Evolutionary conservation across 2,888 invertebrate species (phyloP).

Genomic region (Hipparchia sbordonii): DNA sequence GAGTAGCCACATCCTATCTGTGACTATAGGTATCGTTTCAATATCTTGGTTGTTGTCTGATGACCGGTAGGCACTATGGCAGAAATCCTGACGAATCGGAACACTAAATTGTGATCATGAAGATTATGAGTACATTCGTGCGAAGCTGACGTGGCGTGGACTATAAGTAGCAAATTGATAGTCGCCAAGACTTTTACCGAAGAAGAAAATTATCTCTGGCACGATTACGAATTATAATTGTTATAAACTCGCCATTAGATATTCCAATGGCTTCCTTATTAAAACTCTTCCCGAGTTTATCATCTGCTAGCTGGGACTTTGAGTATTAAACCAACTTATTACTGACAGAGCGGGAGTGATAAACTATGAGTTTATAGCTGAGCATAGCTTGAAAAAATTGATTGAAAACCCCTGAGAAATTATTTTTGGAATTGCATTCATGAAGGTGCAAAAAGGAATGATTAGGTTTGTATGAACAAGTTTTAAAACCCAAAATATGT

Average conservation of each 20-base stretch:
- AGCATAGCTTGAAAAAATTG: no score
- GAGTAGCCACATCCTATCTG: neutral
- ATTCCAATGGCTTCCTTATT: neutral
- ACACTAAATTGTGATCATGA: slow-evolving; percentile 29
- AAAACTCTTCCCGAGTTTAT: no score
- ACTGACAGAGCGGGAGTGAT: no score
- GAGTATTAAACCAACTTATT: no score
- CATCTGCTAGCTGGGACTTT: no score
- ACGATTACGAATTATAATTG: neutral
- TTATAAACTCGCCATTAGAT: neutral
- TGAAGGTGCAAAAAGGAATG: no score
- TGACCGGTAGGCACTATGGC: neutral
- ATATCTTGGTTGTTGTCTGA: neutral
- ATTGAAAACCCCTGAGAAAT: no score
- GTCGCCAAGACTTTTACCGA: neutral
- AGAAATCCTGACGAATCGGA: slow-evolving; percentile 28
- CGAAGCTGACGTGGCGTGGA: neutral
- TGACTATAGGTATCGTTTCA: neutral
- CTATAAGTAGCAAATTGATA: neutral
- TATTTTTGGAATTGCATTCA: no score
- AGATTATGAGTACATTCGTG: slow-evolving; percentile 8
- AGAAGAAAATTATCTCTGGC: neutral
- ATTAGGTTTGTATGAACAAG: no score
- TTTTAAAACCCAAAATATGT: no score
- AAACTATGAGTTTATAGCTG: no score